These are phyloP conservation scores for Desmodus rotundus DNA, from an alignment of 2,113 vertebrate genomes.

Conservation along the genomic window DNA sequence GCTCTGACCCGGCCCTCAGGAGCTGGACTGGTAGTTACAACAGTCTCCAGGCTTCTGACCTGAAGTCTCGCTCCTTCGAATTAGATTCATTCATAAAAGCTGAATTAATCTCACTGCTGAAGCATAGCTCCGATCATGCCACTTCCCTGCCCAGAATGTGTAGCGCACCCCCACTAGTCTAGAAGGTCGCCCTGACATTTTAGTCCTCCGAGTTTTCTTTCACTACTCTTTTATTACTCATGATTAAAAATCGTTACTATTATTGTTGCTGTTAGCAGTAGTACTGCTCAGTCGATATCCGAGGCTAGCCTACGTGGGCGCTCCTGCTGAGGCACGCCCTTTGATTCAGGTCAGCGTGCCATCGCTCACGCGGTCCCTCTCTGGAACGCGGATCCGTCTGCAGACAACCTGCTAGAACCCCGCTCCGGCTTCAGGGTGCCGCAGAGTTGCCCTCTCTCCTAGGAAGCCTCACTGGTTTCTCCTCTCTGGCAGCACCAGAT, in stretches of 20 bases:
- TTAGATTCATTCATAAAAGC: neutral
- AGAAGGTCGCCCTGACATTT: neutral
- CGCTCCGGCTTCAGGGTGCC: neutral
- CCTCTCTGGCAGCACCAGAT: accelerated
- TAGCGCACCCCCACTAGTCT: neutral
- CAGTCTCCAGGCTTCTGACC: neutral
- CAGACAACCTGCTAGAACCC: neutral
- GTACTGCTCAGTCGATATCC: neutral
- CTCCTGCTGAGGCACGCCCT: neutral
- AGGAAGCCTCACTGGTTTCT: neutral
- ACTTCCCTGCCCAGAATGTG: neutral
- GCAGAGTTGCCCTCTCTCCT: neutral
- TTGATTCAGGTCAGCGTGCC: neutral
- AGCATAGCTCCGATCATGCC: neutral
- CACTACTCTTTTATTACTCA: neutral
- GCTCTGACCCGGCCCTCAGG: neutral
- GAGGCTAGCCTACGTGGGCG: neutral
- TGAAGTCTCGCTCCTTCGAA: neutral
- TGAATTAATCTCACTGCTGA: neutral
- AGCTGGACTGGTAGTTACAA: neutral
- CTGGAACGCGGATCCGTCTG: neutral
- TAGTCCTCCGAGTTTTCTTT: neutral
- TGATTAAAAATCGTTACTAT: neutral
- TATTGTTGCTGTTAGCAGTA: no score
- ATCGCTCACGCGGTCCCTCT: no score